Base-by-base conservation (phyloP, 2,888 invertebrate genomes). In the Meloe dianella region DNA sequence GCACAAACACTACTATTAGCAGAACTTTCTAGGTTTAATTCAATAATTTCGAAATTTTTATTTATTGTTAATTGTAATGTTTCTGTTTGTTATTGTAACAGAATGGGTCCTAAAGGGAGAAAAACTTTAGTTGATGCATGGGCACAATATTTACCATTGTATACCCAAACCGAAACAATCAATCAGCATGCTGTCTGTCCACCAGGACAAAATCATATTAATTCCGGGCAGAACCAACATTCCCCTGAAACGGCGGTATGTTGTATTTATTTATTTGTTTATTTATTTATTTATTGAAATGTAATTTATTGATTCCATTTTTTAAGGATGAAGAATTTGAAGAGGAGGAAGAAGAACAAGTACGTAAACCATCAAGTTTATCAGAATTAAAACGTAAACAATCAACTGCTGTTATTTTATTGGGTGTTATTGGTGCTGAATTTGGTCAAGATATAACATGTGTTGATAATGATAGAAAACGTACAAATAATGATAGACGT, bases 341-440 rank as follows among this genome's bases (percentile, higher is more conserved):
- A 61, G 92, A 92, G 74, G 95, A 95, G 74, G 95, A 95, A 74
- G 94, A 95, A 78, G 91, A 93, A 69, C 94, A 95, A 85, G 88
- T 93, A 60, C 88, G 94, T 41, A 94, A 94, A 82, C 94, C 94
- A 7, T 94, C 95, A 1, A 94, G 93, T 71, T 85, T 92, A 2
- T 92, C 93, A 0, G 96, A 96, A 83, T 83, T 96, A 62, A 95
- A 95, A 75, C 88, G 97, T 7, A 97, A 97, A 78, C 98, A 99
- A 83, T 97, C 98, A 0, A 98, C 98, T 0, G 96, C 99, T 0
- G 97, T 99, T 0, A 96, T 99, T 5, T 85, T 99, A 62, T 84
- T 99, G 51, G 98, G 98, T 0, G 98, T 99, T 0, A 96, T 99
- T 63, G 99, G 99, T 0, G 96, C 98, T 0, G 98, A 99, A 84